A percentile compares a stretch with the other conserved stretches of the same genome.
These are phyloP conservation scores for Pteropus alecto DNA, from an alignment of 2,113 vertebrate species.

Conservation along the genomic window DNA sequence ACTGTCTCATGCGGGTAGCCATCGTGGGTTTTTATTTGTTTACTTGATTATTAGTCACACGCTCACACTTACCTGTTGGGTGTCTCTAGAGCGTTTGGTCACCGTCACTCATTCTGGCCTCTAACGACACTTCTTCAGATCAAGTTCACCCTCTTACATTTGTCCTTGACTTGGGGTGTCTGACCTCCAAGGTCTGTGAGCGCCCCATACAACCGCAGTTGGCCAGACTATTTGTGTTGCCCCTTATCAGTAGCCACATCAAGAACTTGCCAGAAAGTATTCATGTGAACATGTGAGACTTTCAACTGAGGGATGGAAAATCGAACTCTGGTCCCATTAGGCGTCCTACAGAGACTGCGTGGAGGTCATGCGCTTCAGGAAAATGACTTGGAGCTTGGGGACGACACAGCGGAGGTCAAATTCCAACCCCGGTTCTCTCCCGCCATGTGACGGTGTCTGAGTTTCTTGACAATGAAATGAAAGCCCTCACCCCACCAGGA, in stretches of 20 bases:
- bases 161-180: not conserved
- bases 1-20: not conserved
- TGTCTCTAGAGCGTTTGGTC: not conserved
- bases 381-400: not conserved
- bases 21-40: not conserved
- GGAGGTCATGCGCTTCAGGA: not conserved
- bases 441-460: not conserved
- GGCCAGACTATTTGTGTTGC: not conserved
- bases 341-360: not conserved
- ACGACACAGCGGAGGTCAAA: not conserved
- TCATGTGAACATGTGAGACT: too few relatives aligned
- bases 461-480: not conserved
- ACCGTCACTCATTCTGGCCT: not conserved
- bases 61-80: not conserved
- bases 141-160: not conserved
- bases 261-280: not conserved
- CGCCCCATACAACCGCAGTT: too few relatives aligned
- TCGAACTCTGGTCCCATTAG: accelerated
- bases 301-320: not conserved
- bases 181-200: too few relatives aligned
- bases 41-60: too few relatives aligned
- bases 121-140: not conserved
- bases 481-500: not conserved
- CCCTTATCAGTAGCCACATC: not conserved
- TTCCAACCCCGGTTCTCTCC: not conserved